These are phyloP conservation scores for Eupithecia pulchellata DNA, from an alignment of 2,888 invertebrate genomes.

Conservation along the genomic window DNA sequence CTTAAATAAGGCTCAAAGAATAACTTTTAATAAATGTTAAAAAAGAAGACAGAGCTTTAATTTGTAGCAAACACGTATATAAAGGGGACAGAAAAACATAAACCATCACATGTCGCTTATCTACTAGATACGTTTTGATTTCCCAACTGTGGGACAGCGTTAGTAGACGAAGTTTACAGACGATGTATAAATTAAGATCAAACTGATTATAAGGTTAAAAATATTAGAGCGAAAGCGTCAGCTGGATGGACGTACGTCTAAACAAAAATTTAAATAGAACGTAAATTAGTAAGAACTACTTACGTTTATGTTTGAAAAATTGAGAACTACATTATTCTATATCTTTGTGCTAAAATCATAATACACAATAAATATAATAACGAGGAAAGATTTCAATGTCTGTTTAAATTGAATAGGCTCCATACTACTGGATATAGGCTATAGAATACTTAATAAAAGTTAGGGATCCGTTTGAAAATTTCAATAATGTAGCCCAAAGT, in stretches of 20 bases:
- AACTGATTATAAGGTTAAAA: slow-evolving; percentile 41
- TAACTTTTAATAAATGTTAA: not conserved
- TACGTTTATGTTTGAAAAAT: slow-evolving; percentile 4
- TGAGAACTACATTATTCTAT: not conserved
- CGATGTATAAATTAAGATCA: slow-evolving; percentile 23
- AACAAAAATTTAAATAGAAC: slow-evolving; percentile 69
- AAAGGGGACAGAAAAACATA: not conserved
- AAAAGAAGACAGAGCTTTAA: not conserved
- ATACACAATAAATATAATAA: not conserved
- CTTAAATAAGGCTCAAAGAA: too few relatives aligned
- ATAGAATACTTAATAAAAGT: too few relatives aligned
- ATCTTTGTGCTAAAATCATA: not conserved
- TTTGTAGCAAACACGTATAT: not conserved
- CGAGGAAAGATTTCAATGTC: too few relatives aligned
- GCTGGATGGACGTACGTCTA: slow-evolving; percentile 64
- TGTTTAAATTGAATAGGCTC: too few relatives aligned
- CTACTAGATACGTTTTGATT: not conserved
- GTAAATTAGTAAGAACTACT: slow-evolving; percentile 46
- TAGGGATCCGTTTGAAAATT: too few relatives aligned
- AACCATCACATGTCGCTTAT: not conserved
- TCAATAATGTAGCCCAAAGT: too few relatives aligned
- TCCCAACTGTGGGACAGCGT: not conserved
- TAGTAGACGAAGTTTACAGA: not conserved
- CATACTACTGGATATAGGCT: too few relatives aligned
- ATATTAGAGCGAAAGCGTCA: slow-evolving; percentile 48